Evolutionary conservation across 2,888 invertebrate genomes (phyloP).

Genomic region (Leptothorax acervorum): DNA sequence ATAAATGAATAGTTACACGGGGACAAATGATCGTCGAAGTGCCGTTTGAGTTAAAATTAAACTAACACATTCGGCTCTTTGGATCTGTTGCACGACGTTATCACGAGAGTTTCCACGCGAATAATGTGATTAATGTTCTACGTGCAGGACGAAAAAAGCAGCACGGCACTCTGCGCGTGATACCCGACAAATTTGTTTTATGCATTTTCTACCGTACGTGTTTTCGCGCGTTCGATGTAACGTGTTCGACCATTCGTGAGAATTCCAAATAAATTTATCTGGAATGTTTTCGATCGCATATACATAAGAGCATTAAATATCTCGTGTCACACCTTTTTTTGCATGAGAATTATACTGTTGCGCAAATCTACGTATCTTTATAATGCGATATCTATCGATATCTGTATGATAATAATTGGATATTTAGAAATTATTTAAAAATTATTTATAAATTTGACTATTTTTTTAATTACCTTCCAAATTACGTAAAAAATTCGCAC

Average conservation of each 20-base stretch:
- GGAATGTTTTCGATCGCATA: constrained; percentile 25
- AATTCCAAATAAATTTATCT: constrained; percentile 49
- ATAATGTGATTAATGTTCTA: constrained; percentile 63
- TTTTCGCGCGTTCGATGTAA: constrained; percentile 34
- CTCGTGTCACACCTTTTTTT: neutral
- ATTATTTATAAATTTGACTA: neutral
- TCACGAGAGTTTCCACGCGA: constrained; percentile 50
- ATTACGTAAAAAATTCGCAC: neutral
- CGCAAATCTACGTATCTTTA: neutral
- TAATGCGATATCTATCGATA: neutral
- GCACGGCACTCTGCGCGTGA: constrained; percentile 14
- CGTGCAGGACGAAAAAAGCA: constrained; percentile 41
- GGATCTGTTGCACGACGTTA: constrained; percentile 49
- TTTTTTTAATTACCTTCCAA: neutral
- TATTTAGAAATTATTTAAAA: neutral
- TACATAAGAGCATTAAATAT: constrained; percentile 24
- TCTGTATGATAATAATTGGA: neutral
- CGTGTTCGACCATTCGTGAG: constrained; percentile 25
- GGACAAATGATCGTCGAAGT: constrained; percentile 59
- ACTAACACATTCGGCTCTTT: constrained; percentile 46
- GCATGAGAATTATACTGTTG: neutral
- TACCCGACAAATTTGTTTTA: constrained; percentile 46
- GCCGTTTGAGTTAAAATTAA: constrained; percentile 63
- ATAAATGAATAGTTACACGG: constrained; percentile 64
- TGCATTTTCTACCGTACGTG: constrained; percentile 41